Conservation (phyloP, 2,888 invertebrate species). For the Ectemnius lituratus region DNA sequence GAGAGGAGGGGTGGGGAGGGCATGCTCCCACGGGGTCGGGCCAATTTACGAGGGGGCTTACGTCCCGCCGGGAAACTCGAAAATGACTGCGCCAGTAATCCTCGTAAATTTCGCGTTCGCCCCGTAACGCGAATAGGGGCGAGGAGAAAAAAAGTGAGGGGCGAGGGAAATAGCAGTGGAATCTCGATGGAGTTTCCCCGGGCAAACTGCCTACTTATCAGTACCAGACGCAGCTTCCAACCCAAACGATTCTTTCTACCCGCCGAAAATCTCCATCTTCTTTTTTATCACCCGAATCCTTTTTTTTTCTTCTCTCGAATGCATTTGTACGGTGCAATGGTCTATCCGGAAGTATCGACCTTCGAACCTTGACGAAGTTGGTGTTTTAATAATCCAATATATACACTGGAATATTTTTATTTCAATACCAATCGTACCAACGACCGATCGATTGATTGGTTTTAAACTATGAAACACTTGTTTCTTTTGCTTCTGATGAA, state of each 20-base stretch:
- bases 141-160: neutral
- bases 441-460: no score
- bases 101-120: constrained; percentile 37
- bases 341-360: no score
- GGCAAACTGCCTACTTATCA: constrained; percentile 11
- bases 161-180: neutral
- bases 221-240: neutral
- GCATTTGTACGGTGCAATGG: no score
- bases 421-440: no score
- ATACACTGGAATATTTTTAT: no score
- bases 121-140: constrained; percentile 7
- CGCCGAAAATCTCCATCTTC: no score
- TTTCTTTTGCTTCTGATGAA: no score
- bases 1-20: neutral
- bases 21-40: constrained; percentile 20
- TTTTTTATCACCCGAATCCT: no score
- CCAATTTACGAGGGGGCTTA: constrained; percentile 60
- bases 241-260: neutral
- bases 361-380: no score
- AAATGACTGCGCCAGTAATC: constrained; percentile 50
- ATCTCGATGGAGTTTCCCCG: constrained; percentile 11
- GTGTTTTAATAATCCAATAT: no score
- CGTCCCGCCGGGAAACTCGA: constrained; percentile 43
- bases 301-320: no score
- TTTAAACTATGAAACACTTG: no score